Conservation (phyloP, 2,888 invertebrate species). For the Pocota personata region DNA sequence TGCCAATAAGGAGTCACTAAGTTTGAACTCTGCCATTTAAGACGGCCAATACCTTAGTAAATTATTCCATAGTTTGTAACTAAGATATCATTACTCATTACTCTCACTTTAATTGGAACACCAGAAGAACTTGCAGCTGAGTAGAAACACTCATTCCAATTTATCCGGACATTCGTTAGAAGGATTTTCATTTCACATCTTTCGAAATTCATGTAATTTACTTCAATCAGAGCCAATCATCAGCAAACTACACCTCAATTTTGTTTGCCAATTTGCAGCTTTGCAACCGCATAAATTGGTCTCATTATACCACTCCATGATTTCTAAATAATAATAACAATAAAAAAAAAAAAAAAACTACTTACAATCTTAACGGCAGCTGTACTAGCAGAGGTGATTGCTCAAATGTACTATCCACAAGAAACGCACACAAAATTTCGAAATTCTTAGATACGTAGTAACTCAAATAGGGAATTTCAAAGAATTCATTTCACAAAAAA, state of each 20-base stretch:
- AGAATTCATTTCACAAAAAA: neutral
- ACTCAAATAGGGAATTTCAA: neutral
- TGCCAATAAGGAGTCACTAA: too few relatives aligned
- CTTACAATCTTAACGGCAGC: slow-evolving; percentile 45
- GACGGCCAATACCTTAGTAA: neutral
- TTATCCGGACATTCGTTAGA: neutral
- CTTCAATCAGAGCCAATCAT: slow-evolving; percentile 62
- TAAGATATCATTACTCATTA: neutral
- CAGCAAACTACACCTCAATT: slow-evolving; percentile 38
- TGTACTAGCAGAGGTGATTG: slow-evolving; percentile 24
- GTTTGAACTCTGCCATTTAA: too few relatives aligned
- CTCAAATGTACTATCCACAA: slow-evolving; percentile 22
- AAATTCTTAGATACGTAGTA: neutral
- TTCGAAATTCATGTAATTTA: slow-evolving; percentile 49
- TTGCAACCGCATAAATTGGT: slow-evolving; percentile 15
- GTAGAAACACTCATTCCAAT: neutral
- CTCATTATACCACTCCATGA: neutral
- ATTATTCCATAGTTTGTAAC: neutral
- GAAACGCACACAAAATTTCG: neutral
- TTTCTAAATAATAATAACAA: too few relatives aligned
- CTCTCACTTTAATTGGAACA: neutral
- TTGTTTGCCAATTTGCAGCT: slow-evolving; percentile 22
- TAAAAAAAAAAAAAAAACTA: neutral
- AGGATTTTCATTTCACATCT: neutral
- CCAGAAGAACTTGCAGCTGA: neutral